Evolutionary conservation across 2,797 vertebrate species (phyloP).

Genomic region (Phoebastria nigripes): DNA sequence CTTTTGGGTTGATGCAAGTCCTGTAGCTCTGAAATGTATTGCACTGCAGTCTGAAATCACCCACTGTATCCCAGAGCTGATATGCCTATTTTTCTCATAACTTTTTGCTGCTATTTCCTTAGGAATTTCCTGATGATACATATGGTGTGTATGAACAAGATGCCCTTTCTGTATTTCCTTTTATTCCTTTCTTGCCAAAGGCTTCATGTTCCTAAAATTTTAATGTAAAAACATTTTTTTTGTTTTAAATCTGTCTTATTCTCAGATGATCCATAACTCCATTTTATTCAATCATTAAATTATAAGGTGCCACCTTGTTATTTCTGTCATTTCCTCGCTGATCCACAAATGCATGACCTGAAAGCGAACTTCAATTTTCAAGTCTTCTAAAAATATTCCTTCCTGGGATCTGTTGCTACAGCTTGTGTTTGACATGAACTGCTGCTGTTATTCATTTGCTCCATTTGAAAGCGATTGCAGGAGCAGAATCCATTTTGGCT

Average conservation of each 20-base stretch:
- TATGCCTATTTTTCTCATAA: neutral
- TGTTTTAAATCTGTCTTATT: neutral
- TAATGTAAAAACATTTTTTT: neutral
- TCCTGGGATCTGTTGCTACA: neutral
- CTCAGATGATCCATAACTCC: neutral
- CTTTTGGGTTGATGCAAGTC: neutral
- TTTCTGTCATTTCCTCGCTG: neutral
- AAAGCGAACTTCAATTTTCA: neutral
- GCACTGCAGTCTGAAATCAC: neutral
- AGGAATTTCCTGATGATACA: neutral
- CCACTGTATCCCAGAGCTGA: neutral
- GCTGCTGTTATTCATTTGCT: neutral
- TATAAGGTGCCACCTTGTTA: neutral
- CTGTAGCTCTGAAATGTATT: neutral
- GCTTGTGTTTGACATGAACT: neutral
- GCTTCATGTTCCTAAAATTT: neutral
- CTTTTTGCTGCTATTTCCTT: slow-evolving; percentile 10
- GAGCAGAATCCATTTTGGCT: neutral
- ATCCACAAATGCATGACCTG: neutral
- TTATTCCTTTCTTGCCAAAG: neutral
- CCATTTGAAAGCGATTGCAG: neutral
- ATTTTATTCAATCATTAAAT: slow-evolving; percentile 7
- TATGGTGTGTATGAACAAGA: neutral
- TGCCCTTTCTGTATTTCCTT: neutral
- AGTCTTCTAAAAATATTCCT: neutral